Base-by-base conservation (phyloP, 2,888 invertebrate genomes). In the Drosophila maculinotata region DNA sequence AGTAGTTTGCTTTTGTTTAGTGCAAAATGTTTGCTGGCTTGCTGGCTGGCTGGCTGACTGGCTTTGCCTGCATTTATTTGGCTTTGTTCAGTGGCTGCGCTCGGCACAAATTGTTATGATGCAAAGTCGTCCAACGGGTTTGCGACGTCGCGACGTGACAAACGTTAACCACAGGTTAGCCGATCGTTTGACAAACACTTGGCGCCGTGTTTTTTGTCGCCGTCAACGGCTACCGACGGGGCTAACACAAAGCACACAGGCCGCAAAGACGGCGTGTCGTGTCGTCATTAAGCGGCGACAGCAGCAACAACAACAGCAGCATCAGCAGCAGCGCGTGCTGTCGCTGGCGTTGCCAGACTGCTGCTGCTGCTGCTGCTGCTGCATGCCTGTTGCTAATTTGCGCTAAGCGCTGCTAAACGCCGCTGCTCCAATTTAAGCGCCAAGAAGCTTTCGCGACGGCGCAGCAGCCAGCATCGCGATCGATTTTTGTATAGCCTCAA, bases 61-160 rank as follows among this genome's bases (percentile, higher is more conserved):
- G 44, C 38, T 69, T 56, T 36, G 23, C 74, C 74, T 71, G 86
- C 83, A 85, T 85, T 85, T 85, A 77, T 87, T 87, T 82, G 79
- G 65, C 68, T 82, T 85, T 44, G n/a, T 51, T 36, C 56, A 25
- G 36, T 58, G 51, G 35, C 47, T 12, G 52, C 25, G 45, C 39
- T 52, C 47, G 56, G 65, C 62, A 70, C 76, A 65, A 77, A 68
- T 87, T 87, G 84, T 89, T 89, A 83, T 83, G 84, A 88, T 80
- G 85, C 90, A 90, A 89, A 90, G 89, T 89, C 89, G 89, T 86
- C 87, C 87, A 90, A 90, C 89, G 78, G 79, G 89, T 89, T 89
- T 82, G 64, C 77, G 45, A 45, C 45, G 30, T 20, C 30, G 48
- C 59, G 60, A 62, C 66, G 72, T 79, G 79, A 79, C 79, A 82